Base-by-base conservation (phyloP, 2,797 vertebrate genomes). In the Spheniscus humboldti region DNA sequence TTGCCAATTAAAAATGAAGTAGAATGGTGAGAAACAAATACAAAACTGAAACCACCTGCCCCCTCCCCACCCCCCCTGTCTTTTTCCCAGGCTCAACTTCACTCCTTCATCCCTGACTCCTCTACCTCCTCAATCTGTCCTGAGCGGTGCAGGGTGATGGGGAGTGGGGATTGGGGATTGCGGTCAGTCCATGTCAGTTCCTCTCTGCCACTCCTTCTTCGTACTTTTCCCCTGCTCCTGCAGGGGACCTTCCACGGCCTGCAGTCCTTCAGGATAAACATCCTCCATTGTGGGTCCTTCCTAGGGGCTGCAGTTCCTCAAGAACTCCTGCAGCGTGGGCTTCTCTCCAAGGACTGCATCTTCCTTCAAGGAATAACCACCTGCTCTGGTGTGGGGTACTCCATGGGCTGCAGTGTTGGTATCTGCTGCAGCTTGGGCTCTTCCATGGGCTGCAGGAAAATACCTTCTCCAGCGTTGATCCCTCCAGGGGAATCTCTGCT, bases 1-100 rank as follows among this genome's bases (percentile, higher is more conserved):
- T 55, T 82, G 7, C 0, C 39, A 69, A 39, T 64, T 77, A 62
- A 76, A 76, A 56, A 28, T 39, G 55, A 28, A 50, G 7, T 57
- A 35, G 1, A 0, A 31, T 23, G 24, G 25, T 62, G 39, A 75
- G 11, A 85, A 88, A 82, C 25, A 64, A 66, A 69, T 14, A 15
- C 35, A 62, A 83, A 83, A 15, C 14, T 15, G 18, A 60, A 74
- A 50, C 3, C 7, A n/a, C 3, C 1, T 39, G 4, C 7, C 5
- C 41, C 13, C 3, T 35, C 7, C 11, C 3, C 25, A 6, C 35
- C 20, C 8, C 6, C 3, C 3, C 7, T 3, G 2, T 9, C 27
- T 47, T 80, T 67, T 68, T 43, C 18, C 4, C 20, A 59, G 16
- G 39, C 3, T 72, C 19, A 79, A 3, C 17, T 66, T 79, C 17